Evolutionary conservation across 2,113 vertebrate species (phyloP), one percentile per base, ranked within the genome.

Genomic region (Hemibagrus wyckioides): DNA sequence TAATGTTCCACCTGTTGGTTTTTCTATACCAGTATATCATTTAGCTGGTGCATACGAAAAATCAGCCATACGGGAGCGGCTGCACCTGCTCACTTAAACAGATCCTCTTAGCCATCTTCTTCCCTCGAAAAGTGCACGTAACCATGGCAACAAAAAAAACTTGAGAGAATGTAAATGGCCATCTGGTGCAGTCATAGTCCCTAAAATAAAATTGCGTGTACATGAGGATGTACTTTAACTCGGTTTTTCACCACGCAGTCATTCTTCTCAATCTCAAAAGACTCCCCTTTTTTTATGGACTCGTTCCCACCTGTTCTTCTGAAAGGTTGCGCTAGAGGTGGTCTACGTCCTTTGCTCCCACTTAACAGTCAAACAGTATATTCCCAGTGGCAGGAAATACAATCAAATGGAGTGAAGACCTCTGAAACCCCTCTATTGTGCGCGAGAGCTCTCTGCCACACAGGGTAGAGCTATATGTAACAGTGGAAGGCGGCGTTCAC

Each of bases 391-490:
- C 91, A 94, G 92, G 89, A 94, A 94, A 93, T 92, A 88, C 92
- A 94, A 95, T 94, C 93, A 94, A 93, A 95, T 88, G 84, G 88
- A 90, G 88, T 93, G 92, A 89, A 92, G 90, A 92, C 89, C 91
- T 90, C 91, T 92, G 90, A 92, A 93, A 92, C 87, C 90, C 90
- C 85, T 61, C 89, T 90, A 95, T 95, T 95, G 94, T 95, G 88
- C 91, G 85, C 6, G 57, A 89, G 90, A 86, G 92, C 92, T 91
- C 92, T 90, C 82, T 90, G 92, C 86, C 89, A 91, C 83, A 82
- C 50, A 44, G 65, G 28, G 85, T 90, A 54, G 86, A 77, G 88
- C 91, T 89, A 91, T 92, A 92, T 89, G 91, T 90, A 94, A 94
- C 92, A 93, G 92, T 93, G 94, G 92, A 94, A 93, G 92, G 93